These are phyloP conservation scores for Salticus scenicus DNA, from an alignment of 2,888 invertebrate genomes.

Conservation along the genomic window DNA sequence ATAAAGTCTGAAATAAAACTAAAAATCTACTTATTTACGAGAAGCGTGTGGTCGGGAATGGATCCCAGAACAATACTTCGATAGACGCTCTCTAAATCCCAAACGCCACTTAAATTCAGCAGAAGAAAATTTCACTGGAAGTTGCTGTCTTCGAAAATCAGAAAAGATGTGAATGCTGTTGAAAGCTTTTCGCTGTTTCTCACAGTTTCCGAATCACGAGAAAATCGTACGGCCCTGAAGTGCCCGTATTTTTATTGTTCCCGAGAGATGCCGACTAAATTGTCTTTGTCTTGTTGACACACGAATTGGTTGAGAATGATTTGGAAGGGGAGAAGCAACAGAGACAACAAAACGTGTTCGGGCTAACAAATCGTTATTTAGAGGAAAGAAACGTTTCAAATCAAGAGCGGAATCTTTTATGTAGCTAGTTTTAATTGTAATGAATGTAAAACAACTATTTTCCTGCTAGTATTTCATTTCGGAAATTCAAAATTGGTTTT, in stretches of 20 bases:
- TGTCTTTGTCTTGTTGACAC: conserved; percentile 5
- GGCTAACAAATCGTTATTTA: not conserved
- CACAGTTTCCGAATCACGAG: not conserved
- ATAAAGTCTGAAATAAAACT: too few species aligned
- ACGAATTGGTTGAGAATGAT: not conserved
- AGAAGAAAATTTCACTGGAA: not conserved
- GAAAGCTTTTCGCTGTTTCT: conserved; percentile 63
- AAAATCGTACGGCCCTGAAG: too few species aligned
- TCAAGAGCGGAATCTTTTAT: not conserved
- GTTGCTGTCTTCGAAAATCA: conserved; percentile 26
- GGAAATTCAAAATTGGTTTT: too few species aligned
- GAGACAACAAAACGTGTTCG: not conserved
- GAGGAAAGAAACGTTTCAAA: not conserved
- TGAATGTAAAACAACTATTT: too few species aligned
- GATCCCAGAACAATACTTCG: not conserved
- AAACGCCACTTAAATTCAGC: not conserved
- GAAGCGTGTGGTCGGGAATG: not conserved
- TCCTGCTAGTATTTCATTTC: too few species aligned
- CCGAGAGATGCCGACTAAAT: not conserved
- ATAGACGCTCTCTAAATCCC: not conserved
- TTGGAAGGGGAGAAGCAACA: not conserved
- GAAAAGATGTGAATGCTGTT: conserved; percentile 46
- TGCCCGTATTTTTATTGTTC: not conserved
- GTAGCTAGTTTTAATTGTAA: too few species aligned
- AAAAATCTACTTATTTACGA: too few species aligned